Evolutionary conservation across 2,888 invertebrate species (phyloP).

Genomic region (Charanyca ferruginea): DNA sequence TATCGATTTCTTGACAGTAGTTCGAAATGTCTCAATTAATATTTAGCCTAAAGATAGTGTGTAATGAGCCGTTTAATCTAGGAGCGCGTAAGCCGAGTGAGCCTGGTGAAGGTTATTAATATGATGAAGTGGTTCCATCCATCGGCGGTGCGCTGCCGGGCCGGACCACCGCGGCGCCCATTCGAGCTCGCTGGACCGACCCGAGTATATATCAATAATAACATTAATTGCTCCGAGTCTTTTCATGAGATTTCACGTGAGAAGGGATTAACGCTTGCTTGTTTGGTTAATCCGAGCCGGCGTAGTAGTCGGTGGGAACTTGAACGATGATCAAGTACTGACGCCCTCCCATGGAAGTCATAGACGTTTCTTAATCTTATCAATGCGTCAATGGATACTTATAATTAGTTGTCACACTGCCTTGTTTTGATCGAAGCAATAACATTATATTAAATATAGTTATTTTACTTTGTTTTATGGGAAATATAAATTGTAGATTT

Average conservation of each 20-base stretch:
- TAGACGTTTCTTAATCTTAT: slow-evolving; percentile 59
- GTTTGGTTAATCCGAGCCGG: slow-evolving; percentile 83
- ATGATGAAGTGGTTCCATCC: slow-evolving; percentile 86
- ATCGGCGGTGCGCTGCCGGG: slow-evolving; percentile 71
- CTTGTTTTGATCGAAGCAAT: slow-evolving; percentile 26
- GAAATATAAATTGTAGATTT: slow-evolving; percentile 29
- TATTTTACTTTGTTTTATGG: slow-evolving; percentile 11
- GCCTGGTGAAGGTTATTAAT: slow-evolving; percentile 85
- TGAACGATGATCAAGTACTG: slow-evolving; percentile 70
- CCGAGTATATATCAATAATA: slow-evolving; percentile 74
- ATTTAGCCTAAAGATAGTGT: slow-evolving; percentile 89
- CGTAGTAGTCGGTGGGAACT: slow-evolving; percentile 78
- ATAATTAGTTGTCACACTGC: slow-evolving; percentile 34
- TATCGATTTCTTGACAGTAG: slow-evolving; percentile 80
- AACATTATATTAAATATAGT: slow-evolving; percentile 23
- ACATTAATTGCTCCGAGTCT: slow-evolving; percentile 82
- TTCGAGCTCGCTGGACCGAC: slow-evolving; percentile 69
- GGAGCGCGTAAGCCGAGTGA: slow-evolving; percentile 89
- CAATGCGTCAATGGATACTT: slow-evolving; percentile 42
- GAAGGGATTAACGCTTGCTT: slow-evolving; percentile 85
- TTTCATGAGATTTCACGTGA: slow-evolving; percentile 85
- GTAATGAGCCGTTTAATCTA: slow-evolving; percentile 87
- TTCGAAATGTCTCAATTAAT: slow-evolving; percentile 89
- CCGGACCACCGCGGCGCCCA: slow-evolving; percentile 79
- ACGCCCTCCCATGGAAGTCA: slow-evolving; percentile 66